Conservation (phyloP, 2,113 vertebrate genomes). For the Gopherus flavomarginatus region DNA sequence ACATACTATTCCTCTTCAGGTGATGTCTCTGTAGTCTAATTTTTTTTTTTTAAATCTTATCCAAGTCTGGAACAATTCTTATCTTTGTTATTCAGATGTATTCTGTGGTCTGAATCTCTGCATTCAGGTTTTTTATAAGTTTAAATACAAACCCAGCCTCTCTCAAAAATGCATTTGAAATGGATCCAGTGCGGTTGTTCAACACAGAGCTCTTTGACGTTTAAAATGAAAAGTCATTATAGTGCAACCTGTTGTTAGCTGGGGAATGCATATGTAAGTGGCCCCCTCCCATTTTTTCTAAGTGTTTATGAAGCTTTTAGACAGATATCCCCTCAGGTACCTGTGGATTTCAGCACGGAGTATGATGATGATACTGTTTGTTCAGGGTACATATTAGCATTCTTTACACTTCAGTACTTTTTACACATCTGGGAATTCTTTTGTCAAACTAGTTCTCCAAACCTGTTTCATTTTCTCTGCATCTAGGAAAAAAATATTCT, state of each 20-base stretch:
- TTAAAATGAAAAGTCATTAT: background rate
- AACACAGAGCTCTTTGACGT: background rate
- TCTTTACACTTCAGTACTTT: slow-evolving; percentile 24
- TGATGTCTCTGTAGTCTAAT: background rate
- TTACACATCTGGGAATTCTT: slow-evolving; percentile 1
- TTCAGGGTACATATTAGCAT: slow-evolving; percentile 20
- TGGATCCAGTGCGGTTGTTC: background rate
- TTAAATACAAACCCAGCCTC: background rate
- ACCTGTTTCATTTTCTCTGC: background rate
- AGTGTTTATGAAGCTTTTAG: slow-evolving; percentile 28
- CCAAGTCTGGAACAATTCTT: background rate
- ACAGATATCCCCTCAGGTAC: background rate
- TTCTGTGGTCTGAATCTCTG: background rate
- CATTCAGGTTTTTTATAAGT: background rate
- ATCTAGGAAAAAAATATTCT: background rate
- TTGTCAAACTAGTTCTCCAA: slow-evolving; percentile 12
- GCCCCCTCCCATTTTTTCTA: background rate
- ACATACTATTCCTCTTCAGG: background rate
- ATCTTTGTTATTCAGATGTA: background rate
- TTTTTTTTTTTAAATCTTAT: background rate
- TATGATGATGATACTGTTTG: slow-evolving; percentile 13
- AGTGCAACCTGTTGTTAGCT: background rate
- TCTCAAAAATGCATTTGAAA: background rate
- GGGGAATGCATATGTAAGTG: slow-evolving; percentile 10
- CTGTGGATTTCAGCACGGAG: background rate